These are phyloP conservation scores for Hiodon tergisus DNA, from an alignment of 2,113 vertebrate genomes.

Conservation along the genomic window DNA sequence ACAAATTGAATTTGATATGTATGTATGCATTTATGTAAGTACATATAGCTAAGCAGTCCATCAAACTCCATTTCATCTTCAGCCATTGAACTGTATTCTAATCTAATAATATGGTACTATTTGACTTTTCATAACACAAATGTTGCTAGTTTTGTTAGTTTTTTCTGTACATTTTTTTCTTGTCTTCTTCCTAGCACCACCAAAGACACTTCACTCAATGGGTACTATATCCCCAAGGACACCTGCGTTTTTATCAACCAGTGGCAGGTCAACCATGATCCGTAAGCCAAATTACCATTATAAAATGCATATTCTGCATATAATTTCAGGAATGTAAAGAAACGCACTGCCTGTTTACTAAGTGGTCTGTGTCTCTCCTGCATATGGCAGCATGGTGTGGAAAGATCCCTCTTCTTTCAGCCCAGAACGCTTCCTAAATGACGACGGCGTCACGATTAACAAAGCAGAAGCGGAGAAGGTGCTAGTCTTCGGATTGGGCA, in stretches of 20 bases:
- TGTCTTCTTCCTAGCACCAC: constrained; percentile 67
- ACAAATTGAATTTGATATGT: too few relatives aligned
- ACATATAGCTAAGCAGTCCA: too few relatives aligned
- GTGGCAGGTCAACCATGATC: constrained; percentile 90
- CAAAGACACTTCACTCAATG: constrained; percentile 70
- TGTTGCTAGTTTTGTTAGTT: background rate
- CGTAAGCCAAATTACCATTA: constrained; percentile 66
- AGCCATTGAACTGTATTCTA: too few relatives aligned
- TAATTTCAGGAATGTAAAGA: background rate
- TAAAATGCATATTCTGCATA: background rate
- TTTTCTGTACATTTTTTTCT: background rate
- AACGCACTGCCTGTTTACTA: background rate
- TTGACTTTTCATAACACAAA: too few relatives aligned
- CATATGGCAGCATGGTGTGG: constrained; percentile 72
- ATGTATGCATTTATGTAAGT: too few relatives aligned
- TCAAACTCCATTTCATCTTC: too few relatives aligned
- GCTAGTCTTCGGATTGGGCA: constrained; percentile 77
- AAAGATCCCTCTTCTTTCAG: constrained; percentile 74
- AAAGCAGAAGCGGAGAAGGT: constrained; percentile 70
- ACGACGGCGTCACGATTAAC: constrained; percentile 55
- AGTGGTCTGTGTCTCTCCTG: background rate
- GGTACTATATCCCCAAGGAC: constrained; percentile 83
- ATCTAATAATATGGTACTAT: too few relatives aligned
- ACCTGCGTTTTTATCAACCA: constrained; percentile 90
- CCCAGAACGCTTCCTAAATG: constrained; percentile 76